A percentile compares a stretch with the other conserved stretches of the same genome.
Evolutionary conservation across 2,113 vertebrate species (phyloP).

Genomic region (Felis catus): DNA sequence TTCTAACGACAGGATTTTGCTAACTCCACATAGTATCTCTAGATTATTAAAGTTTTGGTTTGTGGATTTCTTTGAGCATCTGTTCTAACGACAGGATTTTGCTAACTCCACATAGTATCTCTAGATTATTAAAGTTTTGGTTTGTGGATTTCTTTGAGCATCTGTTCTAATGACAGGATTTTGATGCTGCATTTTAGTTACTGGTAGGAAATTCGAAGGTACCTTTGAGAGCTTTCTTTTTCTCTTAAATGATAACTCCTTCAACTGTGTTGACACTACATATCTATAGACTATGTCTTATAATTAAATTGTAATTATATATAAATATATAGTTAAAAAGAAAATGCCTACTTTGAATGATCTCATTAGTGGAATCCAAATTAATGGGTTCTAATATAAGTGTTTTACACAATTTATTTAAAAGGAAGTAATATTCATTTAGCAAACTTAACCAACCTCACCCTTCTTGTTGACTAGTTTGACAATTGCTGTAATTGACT

Average conservation of each 20-base stretch:
- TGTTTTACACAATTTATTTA: constrained; percentile 42
- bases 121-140: too few species aligned
- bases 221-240: not conserved
- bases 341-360: constrained; percentile 1
- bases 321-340: not conserved
- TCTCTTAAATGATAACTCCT: not conserved
- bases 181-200: not conserved
- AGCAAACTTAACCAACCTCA: not conserved
- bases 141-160: too few species aligned
- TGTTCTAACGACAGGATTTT: too few species aligned
- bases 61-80: too few species aligned
- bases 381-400: not conserved
- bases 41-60: too few species aligned
- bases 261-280: not conserved
- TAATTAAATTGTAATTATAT: not conserved
- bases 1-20: constrained; percentile 3
- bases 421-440: constrained; percentile 12
- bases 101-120: too few species aligned
- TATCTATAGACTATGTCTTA: not conserved
- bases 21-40: too few species aligned
- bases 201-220: not conserved
- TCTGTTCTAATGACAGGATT: too few species aligned
- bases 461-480: not conserved
- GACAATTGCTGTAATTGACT: not conserved
- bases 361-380: not conserved